Percentiles rank a stretch among this genome's conserved stretches.
phyloP scores from a whole-genome alignment of 1,140 invertebrate genomes.

The Leptestheria dahalacensis region DNA sequence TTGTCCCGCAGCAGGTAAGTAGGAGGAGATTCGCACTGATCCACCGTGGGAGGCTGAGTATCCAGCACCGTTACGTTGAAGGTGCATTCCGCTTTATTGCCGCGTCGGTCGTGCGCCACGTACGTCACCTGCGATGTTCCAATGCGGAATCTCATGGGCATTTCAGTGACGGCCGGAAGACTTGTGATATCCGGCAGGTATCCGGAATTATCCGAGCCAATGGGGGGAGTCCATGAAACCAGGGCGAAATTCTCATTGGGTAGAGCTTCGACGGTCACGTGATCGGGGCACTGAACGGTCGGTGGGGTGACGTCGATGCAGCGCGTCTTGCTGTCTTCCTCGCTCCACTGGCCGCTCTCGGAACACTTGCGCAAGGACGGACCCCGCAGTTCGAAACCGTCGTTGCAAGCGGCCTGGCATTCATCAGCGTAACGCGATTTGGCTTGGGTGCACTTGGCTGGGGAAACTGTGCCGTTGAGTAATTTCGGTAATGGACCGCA shows the following conservation, averaged over 20 bases:
- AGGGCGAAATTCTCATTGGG: slow-evolving; percentile 36
- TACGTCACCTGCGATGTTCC: slow-evolving; percentile 31
- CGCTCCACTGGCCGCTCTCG: slow-evolving; percentile 34
- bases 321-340: slow-evolving; percentile 25
- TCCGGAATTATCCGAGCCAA: slow-evolving; percentile 34
- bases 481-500: slow-evolving; percentile 36
- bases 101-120: slow-evolving; percentile 30
- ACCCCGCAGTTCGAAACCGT: slow-evolving; percentile 38
- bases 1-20: slow-evolving; percentile 33
- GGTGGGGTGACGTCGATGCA: slow-evolving; percentile 31
- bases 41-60: slow-evolving; percentile 41
- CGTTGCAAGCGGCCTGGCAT: slow-evolving; percentile 37
- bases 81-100: slow-evolving; percentile 31
- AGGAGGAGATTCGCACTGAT: slow-evolving; percentile 43
- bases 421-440: slow-evolving; percentile 35
- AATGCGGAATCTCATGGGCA: slow-evolving; percentile 32
- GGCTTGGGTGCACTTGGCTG: slow-evolving; percentile 31
- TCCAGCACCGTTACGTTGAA: slow-evolving; percentile 36
- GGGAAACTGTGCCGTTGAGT: slow-evolving; percentile 32
- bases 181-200: slow-evolving; percentile 31
- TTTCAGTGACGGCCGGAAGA: slow-evolving; percentile 32
- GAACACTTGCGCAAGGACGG: slow-evolving; percentile 31
- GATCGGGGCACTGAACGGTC: slow-evolving; percentile 30
- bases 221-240: slow-evolving; percentile 34
- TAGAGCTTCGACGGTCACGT: slow-evolving; percentile 28